These are phyloP conservation scores for Antrozous pallidus DNA, from an alignment of 2,797 vertebrate species.

Conservation along the genomic window DNA sequence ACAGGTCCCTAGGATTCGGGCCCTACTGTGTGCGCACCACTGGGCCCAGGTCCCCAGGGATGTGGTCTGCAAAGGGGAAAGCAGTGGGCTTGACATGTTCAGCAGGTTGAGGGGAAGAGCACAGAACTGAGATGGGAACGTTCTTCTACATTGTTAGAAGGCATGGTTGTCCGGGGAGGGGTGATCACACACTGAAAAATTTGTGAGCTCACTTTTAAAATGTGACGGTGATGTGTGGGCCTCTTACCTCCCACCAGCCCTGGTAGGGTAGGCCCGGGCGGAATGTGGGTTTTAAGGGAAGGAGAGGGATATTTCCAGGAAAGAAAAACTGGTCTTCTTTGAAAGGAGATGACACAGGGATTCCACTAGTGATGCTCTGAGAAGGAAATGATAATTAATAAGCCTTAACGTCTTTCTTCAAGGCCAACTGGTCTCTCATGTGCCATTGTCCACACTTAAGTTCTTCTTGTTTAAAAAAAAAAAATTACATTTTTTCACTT, in stretches of 20 bases:
- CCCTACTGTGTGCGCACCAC: too few species aligned
- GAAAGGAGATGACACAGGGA: background rate
- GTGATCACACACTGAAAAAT: too few species aligned
- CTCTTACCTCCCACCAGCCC: background rate
- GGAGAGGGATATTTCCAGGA: background rate
- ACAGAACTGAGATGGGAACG: too few species aligned
- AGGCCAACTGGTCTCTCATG: background rate
- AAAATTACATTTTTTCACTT: background rate
- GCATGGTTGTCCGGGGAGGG: rapidly evolving
- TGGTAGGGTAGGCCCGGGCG: background rate
- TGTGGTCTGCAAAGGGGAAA: background rate
- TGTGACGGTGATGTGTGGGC: background rate
- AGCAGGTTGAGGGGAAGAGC: rapidly evolving
- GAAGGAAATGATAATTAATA: background rate
- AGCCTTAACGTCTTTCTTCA: background rate
- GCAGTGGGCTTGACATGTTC: background rate
- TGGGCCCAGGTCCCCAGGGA: rapidly evolving
- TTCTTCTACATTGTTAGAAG: background rate
- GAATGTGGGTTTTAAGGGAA: background rate
- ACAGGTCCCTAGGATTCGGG: background rate
- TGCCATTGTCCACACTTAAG: background rate
- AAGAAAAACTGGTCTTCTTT: background rate
- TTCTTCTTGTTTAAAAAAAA: background rate
- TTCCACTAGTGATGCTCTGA: background rate
- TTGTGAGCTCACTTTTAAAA: background rate